Conservation (phyloP, 1,140 invertebrate species). For the Drepana arcuata region DNA sequence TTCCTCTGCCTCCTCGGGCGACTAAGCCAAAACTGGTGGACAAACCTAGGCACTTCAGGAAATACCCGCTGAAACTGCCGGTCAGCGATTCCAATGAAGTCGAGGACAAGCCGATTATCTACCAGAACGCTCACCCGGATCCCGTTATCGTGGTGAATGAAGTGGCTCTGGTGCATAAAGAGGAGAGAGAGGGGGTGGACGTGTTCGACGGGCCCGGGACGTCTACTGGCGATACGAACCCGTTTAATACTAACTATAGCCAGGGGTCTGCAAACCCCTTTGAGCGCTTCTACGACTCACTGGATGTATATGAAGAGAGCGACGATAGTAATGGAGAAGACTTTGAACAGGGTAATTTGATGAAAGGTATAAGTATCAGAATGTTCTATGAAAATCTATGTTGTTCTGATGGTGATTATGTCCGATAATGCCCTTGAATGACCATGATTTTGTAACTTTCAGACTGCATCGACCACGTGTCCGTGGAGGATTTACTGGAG, state of each 20-base stretch:
- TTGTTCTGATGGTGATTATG: too few relatives aligned
- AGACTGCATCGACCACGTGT: constrained; percentile 81
- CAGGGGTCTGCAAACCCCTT: constrained; percentile 30
- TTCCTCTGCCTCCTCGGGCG: constrained; percentile 42
- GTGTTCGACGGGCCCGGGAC: constrained; percentile 23
- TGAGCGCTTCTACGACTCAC: constrained; percentile 16
- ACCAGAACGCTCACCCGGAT: constrained; percentile 47
- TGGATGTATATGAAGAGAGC: constrained; percentile 1
- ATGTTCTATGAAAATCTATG: too few relatives aligned
- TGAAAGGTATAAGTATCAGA: too few relatives aligned
- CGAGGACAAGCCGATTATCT: constrained; percentile 21
- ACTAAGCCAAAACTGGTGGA: constrained; percentile 50
- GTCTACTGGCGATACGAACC: constrained; percentile 26
- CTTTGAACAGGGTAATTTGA: constrained; percentile 20
- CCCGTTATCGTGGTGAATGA: too few relatives aligned
- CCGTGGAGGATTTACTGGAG: constrained; percentile 92
- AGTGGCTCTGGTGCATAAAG: too few relatives aligned
- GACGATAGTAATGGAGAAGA: constrained; percentile 3
- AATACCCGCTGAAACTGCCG: constrained; percentile 42
- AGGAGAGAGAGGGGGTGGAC: constrained; percentile 23
- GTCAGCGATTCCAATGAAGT: not conserved
- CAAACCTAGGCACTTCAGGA: constrained; percentile 49
- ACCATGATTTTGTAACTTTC: constrained; percentile 5
- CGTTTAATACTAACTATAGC: constrained; percentile 20
- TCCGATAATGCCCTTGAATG: not conserved